A percentile compares a stretch with the other conserved stretches of the same genome.
phyloP scores from a whole-genome alignment of 2,888 invertebrate genomes.

The Phyllotreta striolata region DNA sequence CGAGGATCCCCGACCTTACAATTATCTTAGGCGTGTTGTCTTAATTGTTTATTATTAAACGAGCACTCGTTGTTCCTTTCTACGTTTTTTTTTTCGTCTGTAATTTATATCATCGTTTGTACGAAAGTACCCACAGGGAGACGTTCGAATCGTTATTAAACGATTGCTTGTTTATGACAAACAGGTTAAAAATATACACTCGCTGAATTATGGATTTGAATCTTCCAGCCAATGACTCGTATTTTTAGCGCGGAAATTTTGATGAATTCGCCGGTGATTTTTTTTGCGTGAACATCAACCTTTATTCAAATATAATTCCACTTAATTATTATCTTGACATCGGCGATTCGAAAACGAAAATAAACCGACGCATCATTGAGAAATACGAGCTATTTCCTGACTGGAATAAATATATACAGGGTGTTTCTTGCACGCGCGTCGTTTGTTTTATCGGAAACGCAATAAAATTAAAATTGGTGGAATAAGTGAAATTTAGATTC shows the following conservation, averaged over 20 bases:
- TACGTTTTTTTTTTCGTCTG: no score
- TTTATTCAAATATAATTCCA: conserved; percentile 10
- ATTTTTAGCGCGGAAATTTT: conserved; percentile 10
- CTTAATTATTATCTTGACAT: conserved; percentile 21
- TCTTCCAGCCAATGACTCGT: background rate
- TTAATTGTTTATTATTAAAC: background rate
- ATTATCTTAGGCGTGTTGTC: conserved; percentile 5
- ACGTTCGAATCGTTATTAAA: no score
- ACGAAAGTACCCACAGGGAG: no score
- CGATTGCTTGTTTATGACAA: no score
- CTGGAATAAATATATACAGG: conserved; percentile 3
- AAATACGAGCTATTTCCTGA: conserved; percentile 29
- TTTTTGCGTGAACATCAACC: conserved; percentile 16
- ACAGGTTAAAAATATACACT: no score
- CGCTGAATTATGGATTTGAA: no score
- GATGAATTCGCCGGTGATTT: conserved; percentile 4
- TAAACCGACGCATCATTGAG: conserved; percentile 25
- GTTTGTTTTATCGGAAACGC: no score
- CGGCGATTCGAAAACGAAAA: conserved; percentile 14
- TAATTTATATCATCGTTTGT: no score
- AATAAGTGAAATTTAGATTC: no score
- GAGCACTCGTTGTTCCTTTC: no score
- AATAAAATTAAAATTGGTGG: no score
- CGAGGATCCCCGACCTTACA: conserved; percentile 6
- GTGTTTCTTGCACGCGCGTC: background rate